Evolutionary conservation across 2,797 vertebrate species (phyloP).

Genomic region (Sebastes melanostomus): DNA sequence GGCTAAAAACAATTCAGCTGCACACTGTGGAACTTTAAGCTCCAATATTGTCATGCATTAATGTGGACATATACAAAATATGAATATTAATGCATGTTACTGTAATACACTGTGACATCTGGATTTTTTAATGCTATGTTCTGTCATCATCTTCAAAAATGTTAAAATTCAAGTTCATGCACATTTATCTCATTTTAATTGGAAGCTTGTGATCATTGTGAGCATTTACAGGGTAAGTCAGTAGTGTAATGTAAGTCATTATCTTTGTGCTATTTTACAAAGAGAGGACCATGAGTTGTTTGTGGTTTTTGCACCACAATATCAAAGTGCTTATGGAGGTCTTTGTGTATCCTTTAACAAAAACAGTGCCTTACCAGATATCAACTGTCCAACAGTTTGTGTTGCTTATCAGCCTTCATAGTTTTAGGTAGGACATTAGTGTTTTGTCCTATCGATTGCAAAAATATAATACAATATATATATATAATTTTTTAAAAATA

Average conservation of each 20-base stretch:
- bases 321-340: neutral
- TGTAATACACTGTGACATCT: neutral
- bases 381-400: neutral
- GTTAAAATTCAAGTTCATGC: conserved; percentile 29
- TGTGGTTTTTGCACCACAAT: neutral
- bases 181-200: conserved; percentile 25
- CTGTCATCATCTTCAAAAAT: neutral
- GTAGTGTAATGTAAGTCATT: neutral
- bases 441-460: neutral
- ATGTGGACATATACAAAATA: neutral
- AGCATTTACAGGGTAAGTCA: neutral
- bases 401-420: neutral
- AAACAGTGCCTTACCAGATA: neutral
- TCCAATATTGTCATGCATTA: neutral
- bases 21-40: neutral
- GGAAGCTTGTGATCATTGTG: conserved; percentile 30
- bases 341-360: neutral
- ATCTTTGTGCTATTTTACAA: neutral
- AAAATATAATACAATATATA: neutral
- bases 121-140: no score
- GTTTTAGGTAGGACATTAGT: neutral
- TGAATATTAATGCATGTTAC: neutral
- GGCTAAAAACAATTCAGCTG: neutral
- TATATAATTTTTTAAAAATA: no score
- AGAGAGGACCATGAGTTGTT: neutral